These are phyloP conservation scores for Lasioglossum marginatum DNA, from an alignment of 2,888 invertebrate genomes.

Conservation along the genomic window DNA sequence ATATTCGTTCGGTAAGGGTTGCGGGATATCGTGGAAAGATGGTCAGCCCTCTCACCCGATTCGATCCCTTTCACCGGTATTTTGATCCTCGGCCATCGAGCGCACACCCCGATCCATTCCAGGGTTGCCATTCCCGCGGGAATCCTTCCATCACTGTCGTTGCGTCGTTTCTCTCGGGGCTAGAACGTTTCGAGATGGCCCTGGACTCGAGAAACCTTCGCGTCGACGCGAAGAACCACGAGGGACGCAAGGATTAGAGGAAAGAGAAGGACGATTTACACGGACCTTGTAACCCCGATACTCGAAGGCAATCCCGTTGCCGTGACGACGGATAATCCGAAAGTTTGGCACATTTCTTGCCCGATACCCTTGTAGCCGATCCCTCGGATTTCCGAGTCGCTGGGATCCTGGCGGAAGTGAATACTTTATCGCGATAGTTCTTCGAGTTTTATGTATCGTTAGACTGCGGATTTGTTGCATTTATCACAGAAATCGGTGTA, in stretches of 20 bases:
- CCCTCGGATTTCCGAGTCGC: neutral
- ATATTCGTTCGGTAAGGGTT: neutral
- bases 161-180: neutral
- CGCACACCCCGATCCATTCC: neutral
- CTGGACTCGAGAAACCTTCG: constrained; percentile 6
- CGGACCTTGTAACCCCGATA: neutral
- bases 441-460: neutral
- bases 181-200: neutral
- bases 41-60: neutral
- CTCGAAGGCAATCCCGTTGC: constrained; percentile 20
- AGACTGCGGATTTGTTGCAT: no score
- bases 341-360: constrained; percentile 10
- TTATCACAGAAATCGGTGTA: no score
- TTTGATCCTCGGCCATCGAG: neutral
- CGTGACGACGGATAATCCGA: constrained; percentile 29
- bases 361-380: neutral
- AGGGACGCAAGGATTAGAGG: neutral
- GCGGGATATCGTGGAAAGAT: constrained; percentile 21
- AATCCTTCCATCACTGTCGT: constrained; percentile 27
- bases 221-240: neutral
- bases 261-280: neutral
- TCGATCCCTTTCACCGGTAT: constrained; percentile 10
- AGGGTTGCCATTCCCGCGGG: constrained; percentile 19
- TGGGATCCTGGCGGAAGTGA: neutral
- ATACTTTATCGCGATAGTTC: neutral